Percentiles rank a stretch among this genome's conserved stretches.
phyloP scores from a whole-genome alignment of 30 jellyfish, hydroid and myxozoan species.

The Euphysa ruthae region DNA sequence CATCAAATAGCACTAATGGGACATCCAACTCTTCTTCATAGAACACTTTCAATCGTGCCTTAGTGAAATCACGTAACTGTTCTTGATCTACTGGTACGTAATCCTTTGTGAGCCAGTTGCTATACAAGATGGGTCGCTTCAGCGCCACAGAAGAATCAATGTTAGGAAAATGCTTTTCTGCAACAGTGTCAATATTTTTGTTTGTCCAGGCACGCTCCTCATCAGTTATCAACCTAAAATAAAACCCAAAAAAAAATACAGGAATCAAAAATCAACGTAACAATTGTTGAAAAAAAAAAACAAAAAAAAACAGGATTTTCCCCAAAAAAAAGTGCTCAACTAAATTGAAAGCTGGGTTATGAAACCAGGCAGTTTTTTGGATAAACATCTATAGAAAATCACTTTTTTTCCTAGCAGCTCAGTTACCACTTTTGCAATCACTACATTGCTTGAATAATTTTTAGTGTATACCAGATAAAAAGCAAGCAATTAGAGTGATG shows the following conservation, averaged over 20 bases:
- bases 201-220: slow-evolving; percentile 97
- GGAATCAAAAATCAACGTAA: too few species aligned
- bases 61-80: slow-evolving; percentile 73
- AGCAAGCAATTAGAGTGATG: not conserved
- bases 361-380: too few species aligned
- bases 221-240: slow-evolving; percentile 62
- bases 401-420: too few species aligned
- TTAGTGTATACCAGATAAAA: not conserved
- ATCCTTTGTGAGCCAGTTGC: slow-evolving; percentile 97
- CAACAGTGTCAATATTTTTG: slow-evolving; percentile 67
- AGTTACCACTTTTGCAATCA: too few species aligned
- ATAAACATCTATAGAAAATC: too few species aligned
- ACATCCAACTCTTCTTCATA: slow-evolving; percentile 98
- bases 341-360: too few species aligned
- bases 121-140: slow-evolving; percentile 82
- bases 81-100: slow-evolving; percentile 89
- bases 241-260: too few species aligned
- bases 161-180: slow-evolving; percentile 90
- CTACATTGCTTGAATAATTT: too few species aligned
- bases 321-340: too few species aligned
- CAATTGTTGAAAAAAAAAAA: too few species aligned
- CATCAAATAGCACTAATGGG: slow-evolving; percentile 86
- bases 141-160: slow-evolving; percentile 61
- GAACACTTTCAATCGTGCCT: slow-evolving; percentile 92
- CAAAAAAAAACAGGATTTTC: too few species aligned